Evolutionary conservation across 2,797 vertebrate genomes (phyloP).

Genomic region (Hapalemur alaotrensis): DNA sequence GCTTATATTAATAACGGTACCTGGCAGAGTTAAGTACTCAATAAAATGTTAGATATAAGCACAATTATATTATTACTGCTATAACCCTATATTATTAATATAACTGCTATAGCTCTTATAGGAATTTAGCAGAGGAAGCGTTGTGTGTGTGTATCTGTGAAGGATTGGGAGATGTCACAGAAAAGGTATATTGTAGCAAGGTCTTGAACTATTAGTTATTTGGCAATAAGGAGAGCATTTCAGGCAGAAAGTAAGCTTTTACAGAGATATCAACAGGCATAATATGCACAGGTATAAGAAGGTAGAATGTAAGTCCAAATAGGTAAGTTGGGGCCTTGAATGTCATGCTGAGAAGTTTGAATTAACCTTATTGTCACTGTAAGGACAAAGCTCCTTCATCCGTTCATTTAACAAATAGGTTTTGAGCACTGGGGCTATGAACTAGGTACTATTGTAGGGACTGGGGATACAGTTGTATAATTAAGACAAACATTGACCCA

Average conservation of each 20-base stretch:
- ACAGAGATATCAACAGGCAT: neutral
- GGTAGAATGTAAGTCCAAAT: neutral
- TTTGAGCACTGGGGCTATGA: neutral
- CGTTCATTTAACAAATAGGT: neutral
- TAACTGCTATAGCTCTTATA: constrained; percentile 1
- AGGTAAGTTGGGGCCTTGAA: constrained; percentile 1
- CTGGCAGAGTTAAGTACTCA: neutral
- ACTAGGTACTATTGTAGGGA: neutral
- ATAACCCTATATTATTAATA: neutral
- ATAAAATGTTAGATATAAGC: constrained; percentile 5
- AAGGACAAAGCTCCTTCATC: neutral
- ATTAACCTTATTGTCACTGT: neutral
- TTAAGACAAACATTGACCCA: neutral
- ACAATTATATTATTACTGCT: neutral
- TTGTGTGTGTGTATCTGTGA: neutral
- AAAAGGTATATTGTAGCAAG: neutral
- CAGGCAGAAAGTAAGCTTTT: constrained; percentile 33
- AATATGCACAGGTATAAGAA: constrained; percentile 5
- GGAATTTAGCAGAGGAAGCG: constrained; percentile 1
- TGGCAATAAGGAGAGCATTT: constrained; percentile 1
- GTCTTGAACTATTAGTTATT: neutral
- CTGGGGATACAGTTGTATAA: neutral
- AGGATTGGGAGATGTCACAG: constrained; percentile 7
- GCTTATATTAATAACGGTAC: neutral
- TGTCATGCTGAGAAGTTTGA: constrained; percentile 11